These are phyloP conservation scores for Elachura formosa DNA, from an alignment of 2,113 vertebrate genomes.

Conservation along the genomic window DNA sequence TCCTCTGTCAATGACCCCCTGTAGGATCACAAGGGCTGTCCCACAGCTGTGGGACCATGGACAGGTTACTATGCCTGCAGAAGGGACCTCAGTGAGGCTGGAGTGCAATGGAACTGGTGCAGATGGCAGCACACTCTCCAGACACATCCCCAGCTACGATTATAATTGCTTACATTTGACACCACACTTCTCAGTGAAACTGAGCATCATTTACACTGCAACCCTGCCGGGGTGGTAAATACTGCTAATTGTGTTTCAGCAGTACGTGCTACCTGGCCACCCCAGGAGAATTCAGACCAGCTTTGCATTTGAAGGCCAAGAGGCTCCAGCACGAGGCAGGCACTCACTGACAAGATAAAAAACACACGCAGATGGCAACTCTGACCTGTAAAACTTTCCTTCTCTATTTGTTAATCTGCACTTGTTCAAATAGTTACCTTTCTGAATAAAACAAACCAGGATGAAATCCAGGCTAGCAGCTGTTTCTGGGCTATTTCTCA, in stretches of 20 bases:
- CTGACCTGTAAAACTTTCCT: not conserved
- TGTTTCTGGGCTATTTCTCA: not conserved
- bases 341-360: not conserved
- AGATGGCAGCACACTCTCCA: fast-evolving
- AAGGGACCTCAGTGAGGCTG: not conserved
- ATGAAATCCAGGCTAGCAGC: not conserved
- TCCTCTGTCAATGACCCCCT: fast-evolving
- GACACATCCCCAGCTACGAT: not conserved
- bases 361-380: not conserved
- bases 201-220: slow-evolving; percentile 31
- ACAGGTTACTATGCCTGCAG: not conserved
- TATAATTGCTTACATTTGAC: not conserved
- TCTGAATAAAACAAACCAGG: not conserved
- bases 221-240: not conserved
- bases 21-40: not conserved
- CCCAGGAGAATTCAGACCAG: not conserved
- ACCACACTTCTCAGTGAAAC: not conserved
- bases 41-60: not conserved
- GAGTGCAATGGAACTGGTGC: fast-evolving
- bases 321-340: not conserved
- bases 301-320: slow-evolving; percentile 26
- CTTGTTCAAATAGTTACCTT: not conserved
- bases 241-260: slow-evolving; percentile 31
- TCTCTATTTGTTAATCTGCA: not conserved
- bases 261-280: not conserved